Conservation (phyloP, 2,113 vertebrate species). For the Urocolius indicus region DNA sequence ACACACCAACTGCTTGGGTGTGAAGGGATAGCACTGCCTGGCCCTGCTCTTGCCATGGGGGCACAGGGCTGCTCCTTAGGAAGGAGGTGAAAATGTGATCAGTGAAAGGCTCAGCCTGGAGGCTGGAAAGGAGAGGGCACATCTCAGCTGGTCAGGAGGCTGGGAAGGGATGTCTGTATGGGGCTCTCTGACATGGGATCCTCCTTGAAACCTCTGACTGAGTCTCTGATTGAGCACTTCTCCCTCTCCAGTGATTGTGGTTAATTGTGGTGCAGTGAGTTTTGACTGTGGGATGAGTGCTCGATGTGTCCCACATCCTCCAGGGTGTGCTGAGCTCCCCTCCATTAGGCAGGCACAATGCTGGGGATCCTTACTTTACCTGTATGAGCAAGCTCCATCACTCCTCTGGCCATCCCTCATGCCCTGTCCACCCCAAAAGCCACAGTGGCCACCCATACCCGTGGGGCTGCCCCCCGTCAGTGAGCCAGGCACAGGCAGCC, state of each 20-base stretch:
- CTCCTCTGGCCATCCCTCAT: neutral
- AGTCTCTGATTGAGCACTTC: fast-evolving
- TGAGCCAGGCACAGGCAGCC: neutral
- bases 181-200: neutral
- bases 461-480: neutral
- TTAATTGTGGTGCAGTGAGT: neutral
- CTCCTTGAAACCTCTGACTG: neutral
- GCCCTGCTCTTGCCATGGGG: neutral
- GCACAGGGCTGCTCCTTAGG: neutral
- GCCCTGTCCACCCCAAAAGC: neutral
- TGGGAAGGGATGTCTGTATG: neutral
- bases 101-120: neutral
- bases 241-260: fast-evolving
- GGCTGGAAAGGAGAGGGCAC: neutral
- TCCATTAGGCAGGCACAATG: fast-evolving
- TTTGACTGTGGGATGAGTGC: neutral
- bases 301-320: fast-evolving
- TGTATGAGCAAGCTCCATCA: neutral
- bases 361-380: neutral
- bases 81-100: constrained; percentile 14
- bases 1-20: neutral
- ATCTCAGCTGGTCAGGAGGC: neutral
- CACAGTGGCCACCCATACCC: fast-evolving
- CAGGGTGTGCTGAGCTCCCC: neutral
- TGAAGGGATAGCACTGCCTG: neutral